Percentiles rank a stretch among this genome's conserved stretches.
Conservation (phyloP, 2,113 vertebrate species). For the Dendropsophus ebraccatus region DNA sequence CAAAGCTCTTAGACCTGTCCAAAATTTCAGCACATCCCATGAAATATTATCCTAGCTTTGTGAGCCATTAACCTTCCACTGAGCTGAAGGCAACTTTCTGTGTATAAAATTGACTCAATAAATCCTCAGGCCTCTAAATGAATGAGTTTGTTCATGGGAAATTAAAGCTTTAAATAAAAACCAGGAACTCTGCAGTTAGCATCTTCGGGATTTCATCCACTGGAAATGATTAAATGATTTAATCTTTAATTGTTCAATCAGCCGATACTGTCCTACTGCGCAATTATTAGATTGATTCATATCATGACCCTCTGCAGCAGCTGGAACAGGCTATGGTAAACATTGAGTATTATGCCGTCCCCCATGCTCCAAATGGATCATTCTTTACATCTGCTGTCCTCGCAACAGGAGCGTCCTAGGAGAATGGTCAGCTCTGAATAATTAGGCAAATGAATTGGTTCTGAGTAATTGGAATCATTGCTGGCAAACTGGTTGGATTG, state of each 20-base stretch:
- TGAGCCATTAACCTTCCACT: conserved; percentile 63
- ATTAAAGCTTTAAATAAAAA: conserved; percentile 69
- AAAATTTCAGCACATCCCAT: conserved; percentile 54
- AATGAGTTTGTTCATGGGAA: conserved; percentile 62
- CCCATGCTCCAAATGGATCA: conserved; percentile 65
- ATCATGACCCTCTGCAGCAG: conserved; percentile 38
- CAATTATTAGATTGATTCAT: conserved; percentile 62
- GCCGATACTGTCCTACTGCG: conserved; percentile 60
- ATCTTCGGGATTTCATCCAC: conserved; percentile 36
- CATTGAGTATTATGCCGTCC: conserved; percentile 63
- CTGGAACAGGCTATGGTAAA: conserved; percentile 61
- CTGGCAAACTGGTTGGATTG: conserved; percentile 30
- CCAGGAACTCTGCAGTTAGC: conserved; percentile 61
- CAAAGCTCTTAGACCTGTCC: neutral
- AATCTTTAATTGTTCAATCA: conserved; percentile 65
- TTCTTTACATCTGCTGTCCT: conserved; percentile 66
- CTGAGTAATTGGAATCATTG: conserved; percentile 49
- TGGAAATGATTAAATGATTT: conserved; percentile 53
- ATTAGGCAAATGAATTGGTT: conserved; percentile 49
- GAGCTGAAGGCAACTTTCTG: conserved; percentile 64
- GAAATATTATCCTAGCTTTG: conserved; percentile 63
- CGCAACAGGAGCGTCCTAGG: conserved; percentile 61
- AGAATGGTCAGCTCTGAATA: conserved; percentile 52
- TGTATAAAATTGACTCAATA: conserved; percentile 63
- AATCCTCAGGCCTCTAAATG: conserved; percentile 61